Percentiles rank a stretch among this genome's conserved stretches.
These are phyloP conservation scores for Cryptoprocta ferox DNA, from an alignment of 2,797 vertebrate genomes.

Conservation along the genomic window DNA sequence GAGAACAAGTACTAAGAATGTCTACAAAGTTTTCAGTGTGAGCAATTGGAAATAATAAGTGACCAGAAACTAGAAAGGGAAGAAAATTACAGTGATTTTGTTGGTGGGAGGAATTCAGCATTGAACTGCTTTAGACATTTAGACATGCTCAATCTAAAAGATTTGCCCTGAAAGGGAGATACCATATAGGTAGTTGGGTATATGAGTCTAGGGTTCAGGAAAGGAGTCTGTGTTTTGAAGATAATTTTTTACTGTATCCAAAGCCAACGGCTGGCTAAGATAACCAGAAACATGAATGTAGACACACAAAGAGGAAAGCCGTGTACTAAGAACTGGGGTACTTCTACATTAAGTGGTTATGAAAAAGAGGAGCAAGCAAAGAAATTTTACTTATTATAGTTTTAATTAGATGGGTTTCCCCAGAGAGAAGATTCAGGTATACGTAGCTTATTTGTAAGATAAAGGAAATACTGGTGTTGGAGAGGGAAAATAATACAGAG, in stretches of 20 bases:
- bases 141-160: neutral
- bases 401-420: neutral
- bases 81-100: neutral
- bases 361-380: neutral
- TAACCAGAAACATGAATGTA: neutral
- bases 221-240: neutral
- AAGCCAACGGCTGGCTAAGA: neutral
- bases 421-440: neutral
- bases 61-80: neutral
- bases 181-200: neutral
- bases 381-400: neutral
- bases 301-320: rapidly evolving
- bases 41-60: neutral
- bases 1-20: neutral
- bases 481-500: neutral
- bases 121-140: neutral
- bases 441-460: neutral
- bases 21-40: neutral
- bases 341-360: too few species aligned
- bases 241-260: neutral
- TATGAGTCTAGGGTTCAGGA: neutral
- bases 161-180: neutral
- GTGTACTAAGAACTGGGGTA: neutral
- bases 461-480: neutral
- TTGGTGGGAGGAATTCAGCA: neutral